Conservation (phyloP, 2,113 vertebrate species). For the Mus musculus region DNA sequence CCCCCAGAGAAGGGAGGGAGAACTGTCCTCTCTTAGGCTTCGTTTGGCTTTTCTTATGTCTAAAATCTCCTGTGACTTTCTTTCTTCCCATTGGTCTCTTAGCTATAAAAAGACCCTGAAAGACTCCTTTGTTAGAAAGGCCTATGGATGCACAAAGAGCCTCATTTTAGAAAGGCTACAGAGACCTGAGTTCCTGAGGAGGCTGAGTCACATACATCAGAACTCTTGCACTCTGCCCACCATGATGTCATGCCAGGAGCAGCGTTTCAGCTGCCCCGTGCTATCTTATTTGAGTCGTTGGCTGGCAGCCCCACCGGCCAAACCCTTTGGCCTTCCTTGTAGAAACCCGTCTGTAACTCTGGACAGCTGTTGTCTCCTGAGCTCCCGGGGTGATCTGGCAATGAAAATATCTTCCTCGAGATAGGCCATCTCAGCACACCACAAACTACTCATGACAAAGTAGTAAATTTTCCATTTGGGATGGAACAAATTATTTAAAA, state of each 20-base stretch:
- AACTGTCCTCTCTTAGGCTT: background rate
- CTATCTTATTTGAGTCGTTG: background rate
- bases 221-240: background rate
- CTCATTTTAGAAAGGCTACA: background rate
- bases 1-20: background rate
- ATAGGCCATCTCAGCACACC: background rate
- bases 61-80: background rate
- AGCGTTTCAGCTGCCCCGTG: background rate
- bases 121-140: background rate
- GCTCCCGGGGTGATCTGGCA: background rate
- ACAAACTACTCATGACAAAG: background rate
- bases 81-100: background rate
- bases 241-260: too few relatives aligned
- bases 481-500: background rate
- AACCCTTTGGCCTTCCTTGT: background rate
- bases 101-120: background rate
- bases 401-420: background rate
- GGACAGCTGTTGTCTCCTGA: background rate
- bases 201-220: background rate
- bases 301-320: background rate
- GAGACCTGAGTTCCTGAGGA: background rate
- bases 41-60: background rate
- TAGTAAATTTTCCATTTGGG: background rate
- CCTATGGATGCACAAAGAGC: background rate
- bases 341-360: background rate